A percentile compares a stretch with the other conserved stretches of the same genome.
phyloP scores from a whole-genome alignment of 2,888 invertebrate genomes.

The Cephonodes hylas region DNA sequence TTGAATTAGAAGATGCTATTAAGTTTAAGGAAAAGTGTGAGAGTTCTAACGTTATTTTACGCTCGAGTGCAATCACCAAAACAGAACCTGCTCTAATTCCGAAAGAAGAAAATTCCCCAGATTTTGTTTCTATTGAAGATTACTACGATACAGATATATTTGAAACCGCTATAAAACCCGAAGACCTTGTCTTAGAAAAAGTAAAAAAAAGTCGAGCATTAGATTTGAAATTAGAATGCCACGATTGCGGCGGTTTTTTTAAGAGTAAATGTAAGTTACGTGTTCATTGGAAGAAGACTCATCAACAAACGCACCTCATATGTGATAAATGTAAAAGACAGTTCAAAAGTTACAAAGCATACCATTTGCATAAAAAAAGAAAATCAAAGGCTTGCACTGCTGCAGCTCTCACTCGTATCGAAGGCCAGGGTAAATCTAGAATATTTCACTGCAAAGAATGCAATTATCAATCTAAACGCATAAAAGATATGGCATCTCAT shows the following conservation, averaged over 20 bases:
- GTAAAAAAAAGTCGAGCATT: slow-evolving; percentile 31
- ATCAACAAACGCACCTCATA: slow-evolving; percentile 34
- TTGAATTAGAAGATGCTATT: slow-evolving; percentile 54
- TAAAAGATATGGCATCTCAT: slow-evolving; percentile 54
- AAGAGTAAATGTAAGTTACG: slow-evolving; percentile 51
- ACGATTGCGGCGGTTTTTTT: slow-evolving; percentile 47
- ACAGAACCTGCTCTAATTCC: not conserved
- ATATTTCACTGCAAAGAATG: slow-evolving; percentile 44
- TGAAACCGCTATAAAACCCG: slow-evolving; percentile 7
- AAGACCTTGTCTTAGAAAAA: not conserved
- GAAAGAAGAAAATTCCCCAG: slow-evolving; percentile 2
- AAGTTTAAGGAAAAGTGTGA: slow-evolving; percentile 62
- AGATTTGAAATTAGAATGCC: slow-evolving; percentile 46
- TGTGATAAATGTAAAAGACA: slow-evolving; percentile 39
- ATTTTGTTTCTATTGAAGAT: slow-evolving; percentile 12
- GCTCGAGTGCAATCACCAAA: not conserved
- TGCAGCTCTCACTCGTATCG: slow-evolving; percentile 21
- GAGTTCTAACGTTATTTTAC: slow-evolving; percentile 45
- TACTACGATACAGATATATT: slow-evolving; percentile 18
- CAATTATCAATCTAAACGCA: slow-evolving; percentile 42
- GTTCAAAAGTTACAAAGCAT: slow-evolving; percentile 30
- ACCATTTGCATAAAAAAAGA: slow-evolving; percentile 26
- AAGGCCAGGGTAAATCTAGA: slow-evolving; percentile 23
- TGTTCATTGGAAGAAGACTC: slow-evolving; percentile 51
- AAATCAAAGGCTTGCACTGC: slow-evolving; percentile 19